Evolutionary conservation across 2,113 vertebrate genomes (phyloP).

Genomic region (Brevimyrus niger): DNA sequence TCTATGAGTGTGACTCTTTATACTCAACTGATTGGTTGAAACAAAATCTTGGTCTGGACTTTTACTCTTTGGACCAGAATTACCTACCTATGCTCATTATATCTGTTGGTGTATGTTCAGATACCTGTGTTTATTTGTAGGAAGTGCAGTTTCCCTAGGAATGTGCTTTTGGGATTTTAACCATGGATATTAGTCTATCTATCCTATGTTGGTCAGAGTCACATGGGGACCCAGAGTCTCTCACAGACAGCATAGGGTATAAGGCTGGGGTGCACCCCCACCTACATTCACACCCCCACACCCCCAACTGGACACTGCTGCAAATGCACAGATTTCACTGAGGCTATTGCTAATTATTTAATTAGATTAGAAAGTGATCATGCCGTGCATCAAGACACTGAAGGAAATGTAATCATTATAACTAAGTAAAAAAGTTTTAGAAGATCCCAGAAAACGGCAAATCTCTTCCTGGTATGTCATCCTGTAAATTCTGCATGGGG

Average conservation of each 20-base stretch:
- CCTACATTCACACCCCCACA: not conserved
- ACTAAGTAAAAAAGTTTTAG: not conserved
- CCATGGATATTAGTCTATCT: not conserved
- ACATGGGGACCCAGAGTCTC: not conserved
- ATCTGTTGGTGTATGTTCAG: not conserved
- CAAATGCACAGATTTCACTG: not conserved
- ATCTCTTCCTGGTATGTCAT: not conserved
- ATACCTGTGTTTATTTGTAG: not conserved
- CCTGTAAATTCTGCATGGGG: not conserved
- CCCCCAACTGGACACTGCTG: not conserved
- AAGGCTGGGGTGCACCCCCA: not conserved
- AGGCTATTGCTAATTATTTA: not conserved
- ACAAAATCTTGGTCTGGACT: not conserved
- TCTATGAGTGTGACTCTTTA: not conserved
- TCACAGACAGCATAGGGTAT: not conserved
- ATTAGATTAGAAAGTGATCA: not conserved
- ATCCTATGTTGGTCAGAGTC: not conserved
- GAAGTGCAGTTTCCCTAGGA: not conserved
- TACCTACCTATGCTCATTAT: not conserved
- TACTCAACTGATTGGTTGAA: not conserved
- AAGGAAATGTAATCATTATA: not conserved
- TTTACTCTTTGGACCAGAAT: not conserved
- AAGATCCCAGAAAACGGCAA: not conserved
- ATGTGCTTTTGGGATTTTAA: not conserved
- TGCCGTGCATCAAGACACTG: not conserved